Base-by-base conservation (phyloP, 1,140 invertebrate genomes). In the Diplogasteroides magnus region DNA sequence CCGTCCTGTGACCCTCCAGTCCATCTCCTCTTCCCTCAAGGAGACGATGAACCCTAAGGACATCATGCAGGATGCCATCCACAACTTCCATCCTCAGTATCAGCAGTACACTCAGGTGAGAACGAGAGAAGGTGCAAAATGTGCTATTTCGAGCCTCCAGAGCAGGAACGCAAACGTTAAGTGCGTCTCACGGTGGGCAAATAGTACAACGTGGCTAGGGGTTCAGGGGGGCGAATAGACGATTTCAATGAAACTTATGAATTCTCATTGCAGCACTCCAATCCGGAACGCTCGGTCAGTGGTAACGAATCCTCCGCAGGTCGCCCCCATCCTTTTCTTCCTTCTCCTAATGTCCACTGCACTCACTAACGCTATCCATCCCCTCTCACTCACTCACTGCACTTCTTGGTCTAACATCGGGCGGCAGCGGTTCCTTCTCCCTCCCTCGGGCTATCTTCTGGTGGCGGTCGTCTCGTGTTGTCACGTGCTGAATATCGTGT, bases 21-120 rank as follows among this genome's bases (percentile, higher is more conserved):
- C 93, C 80, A 98, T 98, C 84, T 97, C 93, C 26, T 94, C 91
- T 84, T 97, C 94, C 85, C 88, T 98, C 71, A 98, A 98, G 91
- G 96, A 99, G 89, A 98, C 96, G 2, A 98, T 99, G 92, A 99
- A 99, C 87, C 96, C 96, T 57, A 93, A 96, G 85, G 96, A 98
- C 86, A 98, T 98, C 83, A 97, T 99, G 94, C 97, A 94, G 80
- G 96, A 99, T 87, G 96, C 96, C 81, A 97, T 99, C 84, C 96
- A 99, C 86, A 99, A 99, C 87, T 99, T 98, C 88, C 96, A 98
- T 87, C 96, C 96, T 31, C 93, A 98, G 80, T 99, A 99, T 86
- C 94, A 98, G 85, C 95, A 98, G 84, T 99, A 99, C 85, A 98
- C 95, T 3, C 96, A 98, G 61, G 74, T 76, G 63, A n/a, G 23